phyloP scores from a whole-genome alignment of 2,797 vertebrate species.

The Anabacerthia variegaticeps region DNA sequence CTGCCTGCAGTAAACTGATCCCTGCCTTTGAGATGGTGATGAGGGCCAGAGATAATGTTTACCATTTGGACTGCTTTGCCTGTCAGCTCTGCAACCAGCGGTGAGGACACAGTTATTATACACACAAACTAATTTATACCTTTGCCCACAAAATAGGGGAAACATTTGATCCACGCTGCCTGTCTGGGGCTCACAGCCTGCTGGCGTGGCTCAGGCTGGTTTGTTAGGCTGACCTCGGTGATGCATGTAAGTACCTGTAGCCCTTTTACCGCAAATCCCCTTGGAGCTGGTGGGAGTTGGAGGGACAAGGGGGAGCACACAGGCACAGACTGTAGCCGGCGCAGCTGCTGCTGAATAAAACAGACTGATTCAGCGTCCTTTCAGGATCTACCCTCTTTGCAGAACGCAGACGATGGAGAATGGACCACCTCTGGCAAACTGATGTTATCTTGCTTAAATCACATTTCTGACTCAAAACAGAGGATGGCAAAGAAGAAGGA shows the following conservation, averaged over 20 bases:
- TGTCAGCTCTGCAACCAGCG: slow-evolving; percentile 99
- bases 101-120: slow-evolving; percentile 80
- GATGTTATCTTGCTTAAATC: not conserved
- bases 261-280: not conserved
- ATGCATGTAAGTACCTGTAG: not conserved
- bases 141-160: not conserved
- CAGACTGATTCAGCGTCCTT: not conserved
- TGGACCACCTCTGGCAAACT: not conserved
- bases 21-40: slow-evolving; percentile 99
- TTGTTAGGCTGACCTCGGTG: not conserved
- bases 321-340: not conserved
- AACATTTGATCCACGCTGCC: not conserved
- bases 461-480: not conserved
- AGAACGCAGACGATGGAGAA: not conserved
- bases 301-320: not conserved
- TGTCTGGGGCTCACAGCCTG: not conserved
- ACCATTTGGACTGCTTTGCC: slow-evolving; percentile 99
- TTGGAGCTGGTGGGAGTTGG: not conserved
- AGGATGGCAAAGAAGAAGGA: not conserved
- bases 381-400: not conserved
- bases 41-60: slow-evolving; percentile 99
- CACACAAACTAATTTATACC: not conserved
- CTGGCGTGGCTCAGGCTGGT: not conserved
- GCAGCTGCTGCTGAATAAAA: slow-evolving; percentile 47
- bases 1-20: slow-evolving; percentile 99